Evolutionary conservation across 2,888 invertebrate species (phyloP), one percentile per base, ranked within the genome.

Genomic region (Neoscelio sp.): DNA sequence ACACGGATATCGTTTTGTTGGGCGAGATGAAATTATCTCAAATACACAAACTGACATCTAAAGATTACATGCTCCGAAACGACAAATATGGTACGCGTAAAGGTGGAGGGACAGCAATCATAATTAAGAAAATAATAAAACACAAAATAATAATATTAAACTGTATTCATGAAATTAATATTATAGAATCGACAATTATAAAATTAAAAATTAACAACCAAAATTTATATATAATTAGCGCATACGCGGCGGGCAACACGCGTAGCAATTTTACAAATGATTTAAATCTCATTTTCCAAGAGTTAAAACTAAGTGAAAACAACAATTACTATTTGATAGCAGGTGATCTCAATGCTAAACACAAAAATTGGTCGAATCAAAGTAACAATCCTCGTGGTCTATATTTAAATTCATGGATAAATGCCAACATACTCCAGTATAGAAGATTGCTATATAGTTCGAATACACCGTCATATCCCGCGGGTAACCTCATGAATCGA

Each of bases 241-340:
- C 20, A 8, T 67, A 67, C 6, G 67, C 67, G 5, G 54, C 67
- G 3, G 67, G 33, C 33, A 67, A 54, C 13, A 44, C 44, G 0
- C 12, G 65, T 2, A 65, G 52, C 7, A 52, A 67, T 15, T 67
- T 68, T 17, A 26, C 15, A 17, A 13, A 56, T 15, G 38, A 68
- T n/a, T 10, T 68, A 18, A 56, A 68, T 15, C 1, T 5, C 4
- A 68, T 68, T 4, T 68, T 68, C 8, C 1, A 20, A 2, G 56
- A 56, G 56, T 8, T 67, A 44, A 46, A 67, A 1, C 13, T 67
- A 15, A 6, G 20, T 0, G n/a, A 35, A 3, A 8, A 0, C 0
- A 54, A 67, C 10, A 67, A 67, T 12, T 46, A 26, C 2, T 56
- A 56, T 35, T n/a, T 68, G 2, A 7, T 68, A 15, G 68, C 68